Evolutionary conservation across 1,140 invertebrate genomes (phyloP), one percentile per base, ranked within the genome.

Genomic region (Catajapyx aquilonaris): DNA sequence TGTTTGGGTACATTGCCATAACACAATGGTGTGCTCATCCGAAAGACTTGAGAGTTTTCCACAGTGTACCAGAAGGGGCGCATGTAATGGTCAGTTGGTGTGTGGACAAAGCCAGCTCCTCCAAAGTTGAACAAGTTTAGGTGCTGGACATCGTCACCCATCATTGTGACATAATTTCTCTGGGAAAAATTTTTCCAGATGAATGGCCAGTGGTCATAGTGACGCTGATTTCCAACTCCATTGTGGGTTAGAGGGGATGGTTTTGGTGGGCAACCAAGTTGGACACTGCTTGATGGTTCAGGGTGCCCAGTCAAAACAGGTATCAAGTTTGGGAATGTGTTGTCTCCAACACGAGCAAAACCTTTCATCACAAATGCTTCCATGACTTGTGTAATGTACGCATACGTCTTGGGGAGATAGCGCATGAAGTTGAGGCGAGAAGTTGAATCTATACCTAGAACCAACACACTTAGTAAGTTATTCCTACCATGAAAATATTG

Each of bases 271-370:
- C 13, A 9, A 28, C 23, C 13, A 28, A 13, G 13, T 13, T 28
- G 7, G 23, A 28, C 7, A 28, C 23, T 28, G 7, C 13, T 13
- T 13, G 13, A 9, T 13, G 23, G 23, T 19, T 7, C 19, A 11
- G 9, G 19, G 19, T 18, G 11, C 5, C 7, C 7, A n/a, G 34
- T 7, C 5, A 35, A 5, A 7, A 35, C 4, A 13, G 34, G 34
- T 11, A 35, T 13, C 9, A 35, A 13, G 19, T 35, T 35, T 4
- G 34, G 34, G 13, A 5, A 35, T 5, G 34, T 35, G 5, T 35
- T 7, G 5, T 35, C 9, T 4, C 34, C 34, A 7, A 35, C 34
- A 20, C 21, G 18, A 13, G 9, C 21, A 20, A 18, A 20, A 11
- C 34, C 34, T 20, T 7, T 19, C 4, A 35, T 17, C 7, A 18